These are phyloP conservation scores for Euphysa ruthae DNA, from an alignment of 30 jellyfish, hydroid and myxozoan genomes.

Conservation along the genomic window DNA sequence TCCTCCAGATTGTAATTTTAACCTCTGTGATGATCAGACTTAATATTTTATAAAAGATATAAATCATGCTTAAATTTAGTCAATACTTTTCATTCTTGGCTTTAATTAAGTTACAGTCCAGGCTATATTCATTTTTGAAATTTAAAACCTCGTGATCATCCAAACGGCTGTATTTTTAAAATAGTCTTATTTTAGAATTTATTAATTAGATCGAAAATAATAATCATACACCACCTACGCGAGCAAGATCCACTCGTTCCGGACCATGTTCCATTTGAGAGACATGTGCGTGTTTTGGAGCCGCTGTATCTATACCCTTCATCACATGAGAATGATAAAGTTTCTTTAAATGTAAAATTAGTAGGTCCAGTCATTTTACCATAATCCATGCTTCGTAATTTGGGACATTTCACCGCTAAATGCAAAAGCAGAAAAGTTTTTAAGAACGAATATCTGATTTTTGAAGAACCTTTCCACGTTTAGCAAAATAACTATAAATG, in stretches of 20 bases:
- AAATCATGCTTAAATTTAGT: too few species aligned
- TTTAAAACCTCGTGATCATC: neutral
- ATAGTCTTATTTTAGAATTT: neutral
- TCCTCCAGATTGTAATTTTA: too few species aligned
- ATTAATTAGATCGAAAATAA: neutral
- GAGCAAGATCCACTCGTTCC: conserved; percentile 68
- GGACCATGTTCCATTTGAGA: conserved; percentile 73
- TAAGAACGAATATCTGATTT: too few species aligned
- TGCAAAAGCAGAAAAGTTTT: too few species aligned
- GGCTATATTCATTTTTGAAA: too few species aligned
- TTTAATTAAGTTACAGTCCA: too few species aligned
- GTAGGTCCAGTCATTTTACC: conserved; percentile 54
- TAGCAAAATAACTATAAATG: too few species aligned
- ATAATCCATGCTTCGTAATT: conserved; percentile 30
- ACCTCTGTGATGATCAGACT: too few species aligned
- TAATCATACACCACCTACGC: conserved; percentile 40
- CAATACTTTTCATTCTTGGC: too few species aligned
- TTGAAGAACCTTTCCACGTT: too few species aligned
- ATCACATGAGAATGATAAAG: conserved; percentile 32
- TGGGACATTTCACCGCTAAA: conserved; percentile 66
- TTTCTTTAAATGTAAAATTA: conserved; percentile 52
- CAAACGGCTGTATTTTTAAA: neutral
- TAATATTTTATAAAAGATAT: too few species aligned
- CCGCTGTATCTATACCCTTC: conserved; percentile 62
- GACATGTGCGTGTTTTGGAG: conserved; percentile 39